These are phyloP conservation scores for Parazoanthus swiftii DNA, from an alignment of 92 coral and sea anemone species.

Conservation along the genomic window DNA sequence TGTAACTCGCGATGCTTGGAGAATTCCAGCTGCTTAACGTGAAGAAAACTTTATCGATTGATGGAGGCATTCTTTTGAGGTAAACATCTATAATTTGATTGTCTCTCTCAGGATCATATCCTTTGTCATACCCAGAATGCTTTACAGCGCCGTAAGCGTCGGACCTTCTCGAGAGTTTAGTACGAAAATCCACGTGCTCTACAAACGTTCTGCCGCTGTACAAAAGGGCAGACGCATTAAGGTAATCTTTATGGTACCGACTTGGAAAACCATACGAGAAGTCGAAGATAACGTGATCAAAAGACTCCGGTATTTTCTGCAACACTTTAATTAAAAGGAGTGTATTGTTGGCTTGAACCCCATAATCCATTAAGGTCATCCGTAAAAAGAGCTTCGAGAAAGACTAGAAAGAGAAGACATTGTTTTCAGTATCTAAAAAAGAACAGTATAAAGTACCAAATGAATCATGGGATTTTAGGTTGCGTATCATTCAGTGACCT, in stretches of 20 bases:
- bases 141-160: constrained; percentile 43
- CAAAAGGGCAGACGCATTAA: constrained; percentile 58
- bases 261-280: constrained; percentile 65
- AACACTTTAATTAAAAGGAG: constrained; percentile 58
- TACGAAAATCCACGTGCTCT: constrained; percentile 53
- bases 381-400: constrained; percentile 4
- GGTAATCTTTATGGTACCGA: constrained; percentile 44
- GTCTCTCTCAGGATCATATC: constrained; percentile 40
- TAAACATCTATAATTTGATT: constrained; percentile 46
- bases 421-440: too few relatives aligned
- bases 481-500: too few relatives aligned
- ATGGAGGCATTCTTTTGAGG: constrained; percentile 45
- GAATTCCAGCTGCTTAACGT: constrained; percentile 66
- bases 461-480: not conserved
- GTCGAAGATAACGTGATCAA: constrained; percentile 61
- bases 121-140: constrained; percentile 53
- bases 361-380: constrained; percentile 60
- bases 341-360: constrained; percentile 54
- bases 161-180: constrained; percentile 4
- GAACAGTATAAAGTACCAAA: not conserved
- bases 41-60: constrained; percentile 57
- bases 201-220: constrained; percentile 46
- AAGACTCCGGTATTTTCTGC: constrained; percentile 51
- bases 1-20: constrained; percentile 47
- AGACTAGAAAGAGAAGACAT: constrained; percentile 7